phyloP scores from a whole-genome alignment of 2,797 vertebrate species.

The Oceanodroma leucorhoa region DNA sequence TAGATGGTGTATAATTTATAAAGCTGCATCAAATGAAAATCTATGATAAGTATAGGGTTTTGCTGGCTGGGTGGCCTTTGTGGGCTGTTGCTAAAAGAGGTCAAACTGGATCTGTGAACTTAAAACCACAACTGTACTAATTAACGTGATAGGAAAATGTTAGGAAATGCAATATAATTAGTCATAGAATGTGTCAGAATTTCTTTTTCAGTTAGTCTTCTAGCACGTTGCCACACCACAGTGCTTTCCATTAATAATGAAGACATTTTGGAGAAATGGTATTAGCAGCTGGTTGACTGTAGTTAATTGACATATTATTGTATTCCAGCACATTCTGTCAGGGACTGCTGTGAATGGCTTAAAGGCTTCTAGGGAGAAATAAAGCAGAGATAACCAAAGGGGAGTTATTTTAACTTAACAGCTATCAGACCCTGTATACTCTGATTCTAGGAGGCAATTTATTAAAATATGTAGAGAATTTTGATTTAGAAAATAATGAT shows the following conservation, averaged over 20 bases:
- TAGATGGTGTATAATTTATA: neutral
- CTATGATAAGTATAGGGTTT: neutral
- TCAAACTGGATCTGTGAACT: slow-evolving; percentile 48
- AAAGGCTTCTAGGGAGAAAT: slow-evolving; percentile 53
- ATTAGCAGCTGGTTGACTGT: slow-evolving; percentile 66
- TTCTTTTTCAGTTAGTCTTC: slow-evolving; percentile 51
- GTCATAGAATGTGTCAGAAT: slow-evolving; percentile 52
- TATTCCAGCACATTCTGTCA: slow-evolving; percentile 69
- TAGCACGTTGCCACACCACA: slow-evolving; percentile 21
- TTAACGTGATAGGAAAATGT: slow-evolving; percentile 7
- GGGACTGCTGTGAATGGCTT: slow-evolving; percentile 38
- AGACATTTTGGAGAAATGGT: slow-evolving; percentile 60
- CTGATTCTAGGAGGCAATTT: slow-evolving; percentile 40
- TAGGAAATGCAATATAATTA: slow-evolving; percentile 31
- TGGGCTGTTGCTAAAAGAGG: slow-evolving; percentile 25
- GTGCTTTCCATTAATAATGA: slow-evolving; percentile 69
- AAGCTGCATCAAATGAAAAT: slow-evolving; percentile 22
- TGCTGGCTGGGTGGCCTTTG: slow-evolving; percentile 22
- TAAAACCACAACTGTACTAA: slow-evolving; percentile 32
- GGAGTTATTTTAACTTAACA: slow-evolving; percentile 57
- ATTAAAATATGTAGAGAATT: neutral
- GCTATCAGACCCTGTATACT: slow-evolving; percentile 28
- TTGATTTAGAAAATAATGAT: slow-evolving; percentile 37
- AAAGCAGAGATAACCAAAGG: slow-evolving; percentile 40
- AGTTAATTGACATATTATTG: slow-evolving; percentile 70